Evolutionary conservation across 2,113 vertebrate species (phyloP).

Genomic region (Myotis brandtii): DNA sequence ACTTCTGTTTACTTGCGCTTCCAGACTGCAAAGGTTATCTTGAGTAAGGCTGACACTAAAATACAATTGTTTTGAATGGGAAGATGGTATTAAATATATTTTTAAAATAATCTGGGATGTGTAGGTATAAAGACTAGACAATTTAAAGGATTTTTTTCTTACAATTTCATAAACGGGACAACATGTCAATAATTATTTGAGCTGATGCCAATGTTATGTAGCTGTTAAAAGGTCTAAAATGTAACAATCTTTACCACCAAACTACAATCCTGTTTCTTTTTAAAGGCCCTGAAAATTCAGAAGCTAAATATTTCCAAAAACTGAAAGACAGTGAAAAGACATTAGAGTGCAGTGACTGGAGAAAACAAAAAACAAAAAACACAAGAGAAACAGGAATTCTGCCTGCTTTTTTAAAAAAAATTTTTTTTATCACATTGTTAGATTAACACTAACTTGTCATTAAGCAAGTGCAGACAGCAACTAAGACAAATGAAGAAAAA

Average conservation of each 20-base stretch:
- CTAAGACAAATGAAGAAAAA: not conserved
- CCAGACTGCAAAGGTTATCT: not conserved
- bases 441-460: not conserved
- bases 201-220: not conserved
- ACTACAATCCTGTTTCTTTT: not conserved
- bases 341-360: not conserved
- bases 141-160: not conserved
- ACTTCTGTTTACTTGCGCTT: not conserved
- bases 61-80: not conserved
- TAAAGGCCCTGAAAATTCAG: constrained; percentile 42
- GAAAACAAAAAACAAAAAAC: not conserved
- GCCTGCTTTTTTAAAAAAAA: no score
- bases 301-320: not conserved
- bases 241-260: not conserved
- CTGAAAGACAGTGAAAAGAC: not conserved
- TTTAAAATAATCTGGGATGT: not conserved
- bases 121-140: not conserved
- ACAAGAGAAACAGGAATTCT: not conserved
- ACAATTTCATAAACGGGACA: not conserved
- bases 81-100: not conserved
- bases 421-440: not conserved
- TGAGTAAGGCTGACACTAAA: not conserved
- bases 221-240: constrained; percentile 3
- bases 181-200: not conserved
- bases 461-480: not conserved